Percentiles rank a stretch among this genome's conserved stretches.
phyloP scores from a whole-genome alignment of 2,797 vertebrate species.

The Coluber constrictor region DNA sequence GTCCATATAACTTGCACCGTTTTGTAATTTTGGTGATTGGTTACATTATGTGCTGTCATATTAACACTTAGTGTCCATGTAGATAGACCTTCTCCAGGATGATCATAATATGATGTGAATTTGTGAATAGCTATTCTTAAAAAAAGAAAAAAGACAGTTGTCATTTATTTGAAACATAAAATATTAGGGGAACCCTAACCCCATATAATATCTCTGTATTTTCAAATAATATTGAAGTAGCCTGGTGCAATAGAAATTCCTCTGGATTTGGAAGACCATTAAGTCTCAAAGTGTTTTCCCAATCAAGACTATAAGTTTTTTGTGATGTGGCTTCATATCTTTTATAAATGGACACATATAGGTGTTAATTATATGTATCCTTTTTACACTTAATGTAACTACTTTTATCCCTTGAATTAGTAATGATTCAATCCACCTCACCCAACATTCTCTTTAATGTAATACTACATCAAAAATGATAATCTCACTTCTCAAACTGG shows the following conservation, averaged over 20 bases:
- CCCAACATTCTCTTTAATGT: neutral
- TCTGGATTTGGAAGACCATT: neutral
- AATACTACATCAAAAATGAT: neutral
- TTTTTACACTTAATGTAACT: neutral
- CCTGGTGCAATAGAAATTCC: neutral
- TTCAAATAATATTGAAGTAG: neutral
- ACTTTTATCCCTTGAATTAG: neutral
- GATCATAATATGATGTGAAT: neutral
- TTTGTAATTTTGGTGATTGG: neutral
- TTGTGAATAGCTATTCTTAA: neutral
- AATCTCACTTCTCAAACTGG: neutral
- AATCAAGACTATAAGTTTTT: neutral
- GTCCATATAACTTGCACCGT: neutral
- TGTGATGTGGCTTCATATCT: neutral
- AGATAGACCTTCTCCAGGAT: neutral
- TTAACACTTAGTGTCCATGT: neutral
- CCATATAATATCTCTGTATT: neutral
- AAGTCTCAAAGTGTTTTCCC: neutral
- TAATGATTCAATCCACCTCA: neutral
- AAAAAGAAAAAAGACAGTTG: neutral
- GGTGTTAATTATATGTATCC: neutral
- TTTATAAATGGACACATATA: neutral
- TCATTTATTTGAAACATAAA: neutral
- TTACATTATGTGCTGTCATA: neutral
- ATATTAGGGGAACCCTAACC: neutral